phyloP scores from a whole-genome alignment of 2,888 invertebrate genomes.

The Campoplex nolae region DNA sequence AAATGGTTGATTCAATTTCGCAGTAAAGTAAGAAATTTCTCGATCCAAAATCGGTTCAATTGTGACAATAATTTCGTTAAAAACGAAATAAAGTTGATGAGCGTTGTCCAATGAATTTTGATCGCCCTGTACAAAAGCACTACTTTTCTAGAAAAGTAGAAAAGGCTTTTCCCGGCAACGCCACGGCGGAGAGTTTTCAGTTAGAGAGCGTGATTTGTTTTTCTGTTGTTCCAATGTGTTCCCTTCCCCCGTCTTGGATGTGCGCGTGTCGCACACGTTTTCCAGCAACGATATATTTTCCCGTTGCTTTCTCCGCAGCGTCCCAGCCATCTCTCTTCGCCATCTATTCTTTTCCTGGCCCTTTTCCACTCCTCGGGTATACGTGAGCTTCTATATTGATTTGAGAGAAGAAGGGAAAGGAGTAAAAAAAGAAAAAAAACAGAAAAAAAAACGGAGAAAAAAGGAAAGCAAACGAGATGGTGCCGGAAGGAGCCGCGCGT shows the following conservation, averaged over 20 bases:
- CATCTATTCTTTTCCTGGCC: slow-evolving; percentile 11
- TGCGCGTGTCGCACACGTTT: slow-evolving; percentile 59
- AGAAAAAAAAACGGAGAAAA: slow-evolving; percentile 15
- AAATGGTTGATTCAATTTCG: no score
- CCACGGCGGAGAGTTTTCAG: slow-evolving; percentile 50
- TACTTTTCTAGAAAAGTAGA: slow-evolving; percentile 34
- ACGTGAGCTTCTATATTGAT: slow-evolving; percentile 59
- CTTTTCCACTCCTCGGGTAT: slow-evolving; percentile 36
- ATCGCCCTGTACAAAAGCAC: not conserved
- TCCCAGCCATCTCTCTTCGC: slow-evolving; percentile 53
- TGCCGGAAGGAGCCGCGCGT: not conserved
- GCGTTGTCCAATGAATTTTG: not conserved
- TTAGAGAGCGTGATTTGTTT: slow-evolving; percentile 67
- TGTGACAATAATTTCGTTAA: not conserved
- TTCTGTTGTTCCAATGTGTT: slow-evolving; percentile 66
- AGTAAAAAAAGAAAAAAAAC: slow-evolving; percentile 38
- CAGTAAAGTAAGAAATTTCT: no score
- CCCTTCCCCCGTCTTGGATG: slow-evolving; percentile 25
- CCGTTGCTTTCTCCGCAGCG: slow-evolving; percentile 21
- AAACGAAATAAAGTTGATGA: not conserved
- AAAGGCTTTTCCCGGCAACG: slow-evolving; percentile 53
- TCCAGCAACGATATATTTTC: slow-evolving; percentile 61
- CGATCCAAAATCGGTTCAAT: not conserved
- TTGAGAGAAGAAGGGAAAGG: slow-evolving; percentile 49
- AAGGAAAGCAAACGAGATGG: slow-evolving; percentile 6